Evolutionary conservation across 2,113 vertebrate species (phyloP).

Genomic region (Clarias magur): DNA sequence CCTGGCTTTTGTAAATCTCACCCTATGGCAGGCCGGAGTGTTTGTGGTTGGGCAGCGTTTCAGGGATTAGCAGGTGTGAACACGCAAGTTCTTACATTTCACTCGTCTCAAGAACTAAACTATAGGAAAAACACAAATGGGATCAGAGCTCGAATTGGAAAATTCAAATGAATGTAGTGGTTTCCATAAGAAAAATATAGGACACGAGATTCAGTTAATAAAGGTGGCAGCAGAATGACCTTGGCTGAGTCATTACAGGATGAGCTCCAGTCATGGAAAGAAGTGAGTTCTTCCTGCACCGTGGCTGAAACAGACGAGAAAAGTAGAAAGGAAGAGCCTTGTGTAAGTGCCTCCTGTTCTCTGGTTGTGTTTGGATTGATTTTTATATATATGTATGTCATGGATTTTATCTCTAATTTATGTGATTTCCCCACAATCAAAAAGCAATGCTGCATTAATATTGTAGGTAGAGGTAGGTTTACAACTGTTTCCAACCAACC

Average conservation of each 20-base stretch:
- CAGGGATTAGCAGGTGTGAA: constrained; percentile 5
- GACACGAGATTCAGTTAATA: no score
- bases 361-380: no score
- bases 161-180: not conserved
- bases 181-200: not conserved
- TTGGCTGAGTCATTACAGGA: constrained; percentile 4
- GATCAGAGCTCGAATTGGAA: not conserved
- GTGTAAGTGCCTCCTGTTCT: not conserved
- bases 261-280: constrained; percentile 14
- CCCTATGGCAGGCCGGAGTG: not conserved
- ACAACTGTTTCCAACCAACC: no score
- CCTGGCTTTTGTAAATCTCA: not conserved
- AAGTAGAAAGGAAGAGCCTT: not conserved
- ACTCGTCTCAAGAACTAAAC: not conserved
- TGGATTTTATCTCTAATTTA: not conserved
- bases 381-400: no score
- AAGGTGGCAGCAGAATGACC: not conserved
- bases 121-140: constrained; percentile 12
- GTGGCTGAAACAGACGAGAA: constrained; percentile 9
- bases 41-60: constrained; percentile 17
- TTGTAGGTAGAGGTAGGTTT: not conserved
- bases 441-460: not conserved
- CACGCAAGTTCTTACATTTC: constrained; percentile 35
- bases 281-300: not conserved
- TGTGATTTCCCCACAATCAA: not conserved